Evolutionary conservation across 2,113 vertebrate genomes (phyloP), one percentile per base, ranked within the genome.

Genomic region (Taxidea taxus): DNA sequence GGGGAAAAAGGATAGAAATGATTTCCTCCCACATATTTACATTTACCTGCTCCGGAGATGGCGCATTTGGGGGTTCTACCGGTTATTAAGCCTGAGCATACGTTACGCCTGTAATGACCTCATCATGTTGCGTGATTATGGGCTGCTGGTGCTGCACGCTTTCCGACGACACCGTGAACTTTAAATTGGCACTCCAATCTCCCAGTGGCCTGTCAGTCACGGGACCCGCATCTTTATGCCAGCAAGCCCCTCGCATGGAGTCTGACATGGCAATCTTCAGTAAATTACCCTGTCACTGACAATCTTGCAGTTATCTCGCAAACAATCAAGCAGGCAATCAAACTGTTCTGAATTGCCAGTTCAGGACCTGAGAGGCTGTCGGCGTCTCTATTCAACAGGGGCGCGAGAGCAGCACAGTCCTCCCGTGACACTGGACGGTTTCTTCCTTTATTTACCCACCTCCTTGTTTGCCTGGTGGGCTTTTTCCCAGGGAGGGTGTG

Each of bases 231-330:
- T 99, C 98, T 99, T 96, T 92, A 98, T 98, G 99, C 99, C 98
- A 85, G 86, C 95, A 56, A 98, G 97, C 98, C 98, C 98, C 98
- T 93, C 93, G 98, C 98, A 98, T 98, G 98, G 97, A 98, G 98
- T 97, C 98, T 99, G 98, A 99, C 98, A 99, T 98, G 96, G 98
- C 98, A 99, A 99, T 99, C 99, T 99, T 98, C 99, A 98, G 98
- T 98, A 99, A 99, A 99, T 99, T 99, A 99, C 98, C 98, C 99
- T 98, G 99, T 98, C 99, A 98, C 98, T 98, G 98, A 98, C 99
- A 99, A 99, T 99, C 98, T 98, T 98, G 95, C 98, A 94, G 98
- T 98, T 98, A 99, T 99, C 99, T 98, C 96, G 97, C 98, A 99
- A 99, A 99, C 99, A 99, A 99, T 99, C 99, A 99, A 98, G 98